Conservation (phyloP, 2,797 vertebrate genomes). For the Gobionotothen gibberifrons region DNA sequence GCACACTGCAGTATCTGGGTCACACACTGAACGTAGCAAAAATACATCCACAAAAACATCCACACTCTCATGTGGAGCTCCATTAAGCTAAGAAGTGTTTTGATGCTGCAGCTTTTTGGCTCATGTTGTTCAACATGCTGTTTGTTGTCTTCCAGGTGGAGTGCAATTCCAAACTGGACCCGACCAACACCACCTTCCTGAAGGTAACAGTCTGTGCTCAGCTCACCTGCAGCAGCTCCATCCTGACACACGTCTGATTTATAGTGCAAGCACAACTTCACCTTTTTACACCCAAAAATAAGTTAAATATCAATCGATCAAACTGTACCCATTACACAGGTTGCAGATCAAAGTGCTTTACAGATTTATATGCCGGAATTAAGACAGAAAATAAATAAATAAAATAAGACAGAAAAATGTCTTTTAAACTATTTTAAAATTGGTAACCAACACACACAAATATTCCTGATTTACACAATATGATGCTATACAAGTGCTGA, state of each 20-base stretch:
- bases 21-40: slow-evolving; percentile 1
- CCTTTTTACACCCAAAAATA: neutral
- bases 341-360: too few relatives aligned
- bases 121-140: slow-evolving; percentile 13
- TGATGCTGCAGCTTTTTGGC: neutral
- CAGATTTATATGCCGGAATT: too few relatives aligned
- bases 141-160: slow-evolving; percentile 86
- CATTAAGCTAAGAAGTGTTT: neutral
- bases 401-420: too few relatives aligned
- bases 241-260: neutral
- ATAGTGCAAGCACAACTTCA: neutral
- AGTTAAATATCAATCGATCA: too few relatives aligned
- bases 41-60: neutral
- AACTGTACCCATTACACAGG: too few relatives aligned
- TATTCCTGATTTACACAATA: neutral
- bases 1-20: slow-evolving; percentile 76
- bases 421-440: too few relatives aligned
- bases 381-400: too few relatives aligned
- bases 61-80: neutral
- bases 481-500: neutral
- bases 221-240: neutral
- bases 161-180: slow-evolving; percentile 98
- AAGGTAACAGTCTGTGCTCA: slow-evolving; percentile 84
- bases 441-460: neutral
- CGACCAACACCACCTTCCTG: slow-evolving; percentile 96